A percentile compares a stretch with the other conserved stretches of the same genome.
These are phyloP conservation scores for Apis laboriosa DNA, from an alignment of 1,140 invertebrate genomes.

Conservation along the genomic window DNA sequence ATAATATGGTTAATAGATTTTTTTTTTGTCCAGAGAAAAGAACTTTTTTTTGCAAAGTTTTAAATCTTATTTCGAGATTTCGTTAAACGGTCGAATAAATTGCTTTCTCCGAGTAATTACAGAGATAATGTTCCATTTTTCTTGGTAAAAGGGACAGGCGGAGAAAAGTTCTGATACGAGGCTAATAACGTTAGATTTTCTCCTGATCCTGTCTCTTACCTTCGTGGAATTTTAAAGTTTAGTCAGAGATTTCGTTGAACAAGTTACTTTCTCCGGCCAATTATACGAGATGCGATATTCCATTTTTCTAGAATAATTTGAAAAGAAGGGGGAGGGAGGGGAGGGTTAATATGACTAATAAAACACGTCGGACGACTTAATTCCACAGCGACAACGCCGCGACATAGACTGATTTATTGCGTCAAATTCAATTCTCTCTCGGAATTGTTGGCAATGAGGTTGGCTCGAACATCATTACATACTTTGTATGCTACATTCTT, in stretches of 20 bases:
- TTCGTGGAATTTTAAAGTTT: no score
- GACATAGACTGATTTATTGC: slow-evolving; percentile 10
- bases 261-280: neutral
- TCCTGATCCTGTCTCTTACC: no score
- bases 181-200: no score
- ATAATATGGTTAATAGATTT: no score
- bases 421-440: slow-evolving; percentile 23
- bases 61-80: neutral
- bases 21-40: no score
- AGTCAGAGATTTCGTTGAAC: neutral
- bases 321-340: neutral
- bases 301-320: neutral
- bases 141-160: no score
- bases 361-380: neutral
- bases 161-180: no score
- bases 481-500: neutral
- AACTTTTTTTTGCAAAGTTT: no score
- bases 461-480: slow-evolving; percentile 1
- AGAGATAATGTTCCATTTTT: no score
- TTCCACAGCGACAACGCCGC: neutral
- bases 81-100: neutral
- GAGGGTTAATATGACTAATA: neutral
- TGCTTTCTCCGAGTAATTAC: no score
- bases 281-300: neutral
- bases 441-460: slow-evolving; percentile 33